Conservation (phyloP, 2,888 invertebrate genomes). For the Synergus gifuensis region DNA sequence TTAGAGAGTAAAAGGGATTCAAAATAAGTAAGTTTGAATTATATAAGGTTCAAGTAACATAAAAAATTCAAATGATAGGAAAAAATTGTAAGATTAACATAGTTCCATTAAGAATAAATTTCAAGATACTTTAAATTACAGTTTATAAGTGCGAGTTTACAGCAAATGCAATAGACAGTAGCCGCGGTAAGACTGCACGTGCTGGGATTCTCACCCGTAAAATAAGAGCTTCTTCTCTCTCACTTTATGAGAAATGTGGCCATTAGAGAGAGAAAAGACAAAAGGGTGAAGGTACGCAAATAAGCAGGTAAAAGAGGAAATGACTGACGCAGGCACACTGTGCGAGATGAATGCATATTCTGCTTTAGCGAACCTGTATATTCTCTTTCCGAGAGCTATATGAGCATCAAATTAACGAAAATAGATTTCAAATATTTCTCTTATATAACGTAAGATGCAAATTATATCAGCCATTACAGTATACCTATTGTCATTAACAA, state of each 20-base stretch:
- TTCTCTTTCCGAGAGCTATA: neutral
- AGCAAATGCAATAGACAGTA: conserved; percentile 32
- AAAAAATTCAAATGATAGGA: neutral
- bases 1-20: neutral
- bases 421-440: neutral
- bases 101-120: conserved; percentile 6
- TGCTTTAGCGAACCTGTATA: neutral
- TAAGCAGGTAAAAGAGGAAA: conserved; percentile 37
- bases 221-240: conserved; percentile 29
- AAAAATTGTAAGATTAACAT: neutral
- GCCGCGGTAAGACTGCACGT: conserved; percentile 24
- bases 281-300: conserved; percentile 36
- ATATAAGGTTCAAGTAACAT: no score
- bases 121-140: conserved; percentile 22
- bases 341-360: conserved; percentile 37
- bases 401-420: conserved; percentile 26
- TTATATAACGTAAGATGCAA: neutral
- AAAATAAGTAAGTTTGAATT: neutral
- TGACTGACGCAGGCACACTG: conserved; percentile 28
- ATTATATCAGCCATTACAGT: neutral
- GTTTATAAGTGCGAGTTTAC: conserved; percentile 29
- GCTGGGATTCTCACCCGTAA: conserved; percentile 39
- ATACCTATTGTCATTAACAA: neutral
- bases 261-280: neutral
- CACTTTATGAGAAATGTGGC: neutral